phyloP scores from a whole-genome alignment of 2,113 vertebrate species.

The Polypterus bichir region DNA sequence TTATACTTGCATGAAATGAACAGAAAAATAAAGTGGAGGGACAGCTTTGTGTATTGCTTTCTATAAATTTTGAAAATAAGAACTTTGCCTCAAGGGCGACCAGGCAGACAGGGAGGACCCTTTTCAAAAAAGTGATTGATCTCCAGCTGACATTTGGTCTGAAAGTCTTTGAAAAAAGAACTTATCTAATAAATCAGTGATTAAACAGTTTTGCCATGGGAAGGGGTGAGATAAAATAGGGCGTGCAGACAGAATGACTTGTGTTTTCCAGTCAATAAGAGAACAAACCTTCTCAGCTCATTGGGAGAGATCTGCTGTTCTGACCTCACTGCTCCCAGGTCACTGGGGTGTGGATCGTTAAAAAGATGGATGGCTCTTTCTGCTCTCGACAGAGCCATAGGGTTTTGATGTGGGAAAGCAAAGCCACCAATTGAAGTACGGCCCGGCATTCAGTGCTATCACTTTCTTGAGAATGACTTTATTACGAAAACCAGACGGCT shows the following conservation, averaged over 20 bases:
- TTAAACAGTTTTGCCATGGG: background rate
- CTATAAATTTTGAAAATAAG: no score
- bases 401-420: conserved; percentile 1
- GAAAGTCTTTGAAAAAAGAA: background rate
- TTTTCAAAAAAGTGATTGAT: background rate
- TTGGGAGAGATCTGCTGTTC: background rate
- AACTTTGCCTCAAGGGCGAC: no score
- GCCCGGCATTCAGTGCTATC: conserved; percentile 4
- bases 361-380: conserved; percentile 1
- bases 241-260: background rate
- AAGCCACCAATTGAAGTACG: background rate
- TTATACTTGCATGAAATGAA: no score
- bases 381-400: background rate
- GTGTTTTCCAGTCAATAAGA: background rate
- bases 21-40: no score
- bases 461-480: background rate
- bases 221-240: background rate
- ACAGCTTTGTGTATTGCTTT: no score
- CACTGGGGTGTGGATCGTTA: background rate
- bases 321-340: conserved; percentile 1
- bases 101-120: background rate
- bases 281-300: background rate
- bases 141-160: background rate
- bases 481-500: background rate
- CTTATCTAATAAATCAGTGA: background rate